Percentiles rank a stretch among this genome's conserved stretches.
These are phyloP conservation scores for Drosophila tani DNA, from an alignment of 1,140 invertebrate species.

Conservation along the genomic window DNA sequence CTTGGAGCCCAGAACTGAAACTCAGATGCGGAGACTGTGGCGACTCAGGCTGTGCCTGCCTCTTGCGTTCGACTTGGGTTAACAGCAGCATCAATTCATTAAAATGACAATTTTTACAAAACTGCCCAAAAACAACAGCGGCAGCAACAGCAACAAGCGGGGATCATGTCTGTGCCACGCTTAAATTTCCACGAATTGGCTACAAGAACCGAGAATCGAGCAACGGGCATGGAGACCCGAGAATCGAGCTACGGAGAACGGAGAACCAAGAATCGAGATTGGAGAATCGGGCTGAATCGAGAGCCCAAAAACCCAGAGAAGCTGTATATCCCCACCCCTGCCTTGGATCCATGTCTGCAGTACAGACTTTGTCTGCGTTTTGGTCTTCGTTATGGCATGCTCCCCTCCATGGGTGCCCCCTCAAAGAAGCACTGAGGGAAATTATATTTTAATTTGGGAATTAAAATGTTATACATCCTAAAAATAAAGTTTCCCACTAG, in stretches of 20 bases:
- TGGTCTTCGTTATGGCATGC: conserved; percentile 45
- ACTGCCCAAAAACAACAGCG: conserved; percentile 81
- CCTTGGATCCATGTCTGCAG: conserved; percentile 22
- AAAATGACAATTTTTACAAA: conserved; percentile 84
- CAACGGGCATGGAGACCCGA: conserved; percentile 31
- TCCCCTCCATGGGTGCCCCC: conserved; percentile 14
- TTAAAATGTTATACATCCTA: not conserved
- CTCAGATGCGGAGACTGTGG: conserved; percentile 9
- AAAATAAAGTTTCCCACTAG: not conserved
- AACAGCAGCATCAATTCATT: conserved; percentile 84
- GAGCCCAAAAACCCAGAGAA: conserved; percentile 32
- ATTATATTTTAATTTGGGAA: not conserved
- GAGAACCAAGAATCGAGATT: conserved; percentile 27
- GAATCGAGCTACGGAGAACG: conserved; percentile 15
- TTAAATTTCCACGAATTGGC: conserved; percentile 83
- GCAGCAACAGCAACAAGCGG: conserved; percentile 73
- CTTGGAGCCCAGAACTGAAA: not conserved
- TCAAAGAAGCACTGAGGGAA: conserved; percentile 4
- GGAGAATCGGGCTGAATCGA: conserved; percentile 18
- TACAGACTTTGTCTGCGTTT: conserved; percentile 47
- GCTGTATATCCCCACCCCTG: conserved; percentile 17
- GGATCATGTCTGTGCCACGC: conserved; percentile 80
- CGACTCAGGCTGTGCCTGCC: conserved; percentile 24
- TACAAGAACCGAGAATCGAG: conserved; percentile 70
- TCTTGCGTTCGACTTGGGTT: conserved; percentile 58